Evolutionary conservation across 2,113 vertebrate species (phyloP).

Genomic region (Prunella fulvescens): DNA sequence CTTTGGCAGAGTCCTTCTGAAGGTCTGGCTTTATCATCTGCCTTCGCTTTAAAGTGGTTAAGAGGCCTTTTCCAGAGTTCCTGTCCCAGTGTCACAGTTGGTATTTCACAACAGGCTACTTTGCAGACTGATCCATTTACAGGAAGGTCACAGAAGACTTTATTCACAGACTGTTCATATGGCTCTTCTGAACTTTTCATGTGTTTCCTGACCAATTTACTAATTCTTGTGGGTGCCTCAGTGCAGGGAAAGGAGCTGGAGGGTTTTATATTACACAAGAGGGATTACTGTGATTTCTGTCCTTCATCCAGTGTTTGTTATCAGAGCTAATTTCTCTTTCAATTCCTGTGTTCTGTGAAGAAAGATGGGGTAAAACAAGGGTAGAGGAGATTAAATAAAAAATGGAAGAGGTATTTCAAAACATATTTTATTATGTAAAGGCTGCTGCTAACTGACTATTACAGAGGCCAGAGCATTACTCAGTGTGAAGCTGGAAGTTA

Average conservation of each 20-base stretch:
- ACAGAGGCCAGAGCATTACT: not conserved
- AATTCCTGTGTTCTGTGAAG: not conserved
- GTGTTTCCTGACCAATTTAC: not conserved
- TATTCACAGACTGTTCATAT: not conserved
- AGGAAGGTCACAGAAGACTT: not conserved
- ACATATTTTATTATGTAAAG: not conserved
- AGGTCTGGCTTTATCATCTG: not conserved
- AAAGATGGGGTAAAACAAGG: not conserved
- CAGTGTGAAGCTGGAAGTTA: not conserved
- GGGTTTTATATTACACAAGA: not conserved
- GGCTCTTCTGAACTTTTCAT: not conserved
- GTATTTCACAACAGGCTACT: not conserved
- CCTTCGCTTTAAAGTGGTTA: not conserved
- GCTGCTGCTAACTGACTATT: not conserved
- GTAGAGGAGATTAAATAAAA: not conserved
- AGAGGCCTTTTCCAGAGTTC: not conserved
- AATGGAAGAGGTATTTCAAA: not conserved
- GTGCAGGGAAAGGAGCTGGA: not conserved
- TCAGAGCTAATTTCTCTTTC: not conserved
- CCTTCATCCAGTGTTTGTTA: not conserved
- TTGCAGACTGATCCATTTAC: not conserved
- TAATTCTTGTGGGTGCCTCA: not conserved
- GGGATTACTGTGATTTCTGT: not conserved
- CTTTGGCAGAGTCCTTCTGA: not conserved
- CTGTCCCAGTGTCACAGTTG: not conserved